Conservation (phyloP, 2,113 vertebrate genomes). For the Osmerus eperlanus region DNA sequence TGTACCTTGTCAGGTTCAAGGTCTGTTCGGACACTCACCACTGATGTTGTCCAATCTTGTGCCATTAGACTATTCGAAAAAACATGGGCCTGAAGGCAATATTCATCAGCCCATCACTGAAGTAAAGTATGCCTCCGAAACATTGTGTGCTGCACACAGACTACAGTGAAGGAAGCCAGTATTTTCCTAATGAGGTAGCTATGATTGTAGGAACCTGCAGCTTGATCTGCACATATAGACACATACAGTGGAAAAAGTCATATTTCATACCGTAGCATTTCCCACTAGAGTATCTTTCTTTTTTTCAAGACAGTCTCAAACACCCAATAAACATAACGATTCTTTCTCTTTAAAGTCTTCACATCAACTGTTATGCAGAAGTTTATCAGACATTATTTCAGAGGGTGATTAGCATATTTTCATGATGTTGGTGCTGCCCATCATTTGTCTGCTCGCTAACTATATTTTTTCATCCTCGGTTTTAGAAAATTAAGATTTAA, state of each 20-base stretch:
- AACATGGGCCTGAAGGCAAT: too few relatives aligned
- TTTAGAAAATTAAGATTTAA: constrained; percentile 46
- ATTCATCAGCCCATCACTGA: too few relatives aligned
- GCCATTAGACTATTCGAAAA: too few relatives aligned
- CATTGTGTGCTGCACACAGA: background rate
- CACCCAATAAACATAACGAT: constrained; percentile 61
- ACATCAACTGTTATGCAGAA: constrained; percentile 44
- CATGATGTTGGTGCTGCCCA: constrained; percentile 62
- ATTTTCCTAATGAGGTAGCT: background rate
- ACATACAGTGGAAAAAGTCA: constrained; percentile 16
- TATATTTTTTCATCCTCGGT: constrained; percentile 55
- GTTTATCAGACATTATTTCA: constrained; percentile 63
- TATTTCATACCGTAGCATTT: background rate
- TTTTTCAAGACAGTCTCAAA: background rate
- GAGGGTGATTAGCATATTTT: constrained; percentile 70
- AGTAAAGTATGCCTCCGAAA: background rate
- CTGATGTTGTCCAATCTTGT: too few relatives aligned
- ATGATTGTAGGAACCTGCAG: background rate
- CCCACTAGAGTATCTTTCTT: constrained; percentile 7
- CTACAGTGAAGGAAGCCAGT: background rate
- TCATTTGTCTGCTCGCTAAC: constrained; percentile 66
- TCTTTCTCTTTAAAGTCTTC: constrained; percentile 40
- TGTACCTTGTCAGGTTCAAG: background rate
- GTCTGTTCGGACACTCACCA: too few relatives aligned
- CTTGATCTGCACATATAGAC: background rate